Percentiles rank a stretch among this genome's conserved stretches.
Evolutionary conservation across 1,140 invertebrate genomes (phyloP).

Genomic region (Platyura marginata): DNA sequence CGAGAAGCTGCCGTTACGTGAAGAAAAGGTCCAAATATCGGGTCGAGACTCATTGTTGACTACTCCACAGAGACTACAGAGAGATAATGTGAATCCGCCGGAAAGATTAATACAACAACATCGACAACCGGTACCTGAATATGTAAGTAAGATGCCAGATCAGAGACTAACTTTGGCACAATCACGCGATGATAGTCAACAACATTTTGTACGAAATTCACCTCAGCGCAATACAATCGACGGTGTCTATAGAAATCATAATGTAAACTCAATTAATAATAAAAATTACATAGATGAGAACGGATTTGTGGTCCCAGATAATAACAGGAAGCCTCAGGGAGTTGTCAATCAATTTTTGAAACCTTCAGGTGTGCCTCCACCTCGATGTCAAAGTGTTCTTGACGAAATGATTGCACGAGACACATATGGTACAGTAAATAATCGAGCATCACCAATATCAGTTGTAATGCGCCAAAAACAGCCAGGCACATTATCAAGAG

Average conservation of each 20-base stretch:
- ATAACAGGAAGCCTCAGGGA: neutral
- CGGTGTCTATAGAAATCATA: constrained; percentile 7
- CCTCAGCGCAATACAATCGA: constrained; percentile 19
- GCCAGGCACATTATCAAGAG: constrained; percentile 13
- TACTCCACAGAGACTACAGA: neutral
- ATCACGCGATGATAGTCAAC: neutral
- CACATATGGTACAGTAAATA: neutral
- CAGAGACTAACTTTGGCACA: neutral
- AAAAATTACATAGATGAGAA: constrained; percentile 9
- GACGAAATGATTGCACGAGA: constrained; percentile 10
- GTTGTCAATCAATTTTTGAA: constrained; percentile 1
- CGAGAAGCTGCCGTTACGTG: constrained; percentile 15
- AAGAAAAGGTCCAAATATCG: no score
- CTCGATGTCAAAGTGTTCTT: constrained; percentile 17
- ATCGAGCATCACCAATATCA: neutral
- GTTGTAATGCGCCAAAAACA: constrained; percentile 11
- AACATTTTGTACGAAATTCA: constrained; percentile 10
- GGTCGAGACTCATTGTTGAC: neutral
- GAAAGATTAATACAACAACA: constrained; percentile 1
- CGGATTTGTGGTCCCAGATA: neutral
- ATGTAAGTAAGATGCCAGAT: neutral
- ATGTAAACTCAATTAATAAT: constrained; percentile 9
- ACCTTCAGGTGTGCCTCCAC: neutral
- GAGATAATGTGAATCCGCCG: neutral
- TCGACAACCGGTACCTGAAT: no score